Conservation (phyloP, 1,140 invertebrate genomes). For the Dolichoris vasculosae region DNA sequence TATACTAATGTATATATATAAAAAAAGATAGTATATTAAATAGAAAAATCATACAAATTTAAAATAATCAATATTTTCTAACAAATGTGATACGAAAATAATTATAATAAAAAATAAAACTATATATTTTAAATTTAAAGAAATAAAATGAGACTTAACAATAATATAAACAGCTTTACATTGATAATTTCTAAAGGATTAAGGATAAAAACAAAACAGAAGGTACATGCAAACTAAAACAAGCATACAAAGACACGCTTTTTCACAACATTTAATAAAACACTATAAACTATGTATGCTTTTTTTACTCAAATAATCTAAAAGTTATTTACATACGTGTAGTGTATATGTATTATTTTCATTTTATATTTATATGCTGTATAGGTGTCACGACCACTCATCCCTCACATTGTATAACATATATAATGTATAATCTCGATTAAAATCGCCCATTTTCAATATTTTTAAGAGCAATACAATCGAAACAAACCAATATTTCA, state of each 20-base stretch:
- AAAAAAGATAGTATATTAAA: too few relatives aligned
- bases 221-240: conserved; percentile 43
- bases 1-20: too few relatives aligned
- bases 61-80: too few relatives aligned
- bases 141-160: background rate
- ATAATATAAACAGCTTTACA: background rate
- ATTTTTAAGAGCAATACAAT: conserved; percentile 20
- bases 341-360: conserved; percentile 61
- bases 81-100: too few relatives aligned
- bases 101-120: background rate
- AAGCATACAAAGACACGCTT: conserved; percentile 62
- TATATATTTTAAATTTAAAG: background rate
- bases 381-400: conserved; percentile 61
- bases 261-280: conserved; percentile 76
- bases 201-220: background rate
- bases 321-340: conserved; percentile 72
- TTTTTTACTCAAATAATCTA: conserved; percentile 73
- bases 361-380: conserved; percentile 60
- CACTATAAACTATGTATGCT: conserved; percentile 72
- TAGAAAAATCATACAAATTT: too few relatives aligned
- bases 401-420: conserved; percentile 56
- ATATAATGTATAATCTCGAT: conserved; percentile 47
- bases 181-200: background rate
- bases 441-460: conserved; percentile 1
- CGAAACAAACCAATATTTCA: conserved; percentile 43